Conservation (phyloP, 2,797 vertebrate genomes). For the Coregonus ussuriensis region DNA sequence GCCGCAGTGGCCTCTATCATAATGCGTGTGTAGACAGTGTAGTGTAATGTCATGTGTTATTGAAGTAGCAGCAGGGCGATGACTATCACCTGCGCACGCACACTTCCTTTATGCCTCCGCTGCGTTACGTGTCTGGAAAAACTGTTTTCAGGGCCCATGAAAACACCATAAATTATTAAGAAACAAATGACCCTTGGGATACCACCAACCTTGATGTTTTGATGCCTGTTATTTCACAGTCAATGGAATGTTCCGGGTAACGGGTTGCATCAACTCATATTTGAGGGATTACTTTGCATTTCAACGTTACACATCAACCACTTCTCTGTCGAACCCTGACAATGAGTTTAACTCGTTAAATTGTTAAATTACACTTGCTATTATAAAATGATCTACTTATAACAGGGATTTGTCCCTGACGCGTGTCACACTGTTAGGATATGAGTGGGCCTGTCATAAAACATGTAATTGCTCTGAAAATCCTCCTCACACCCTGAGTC, state of each 20-base stretch:
- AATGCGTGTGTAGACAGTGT: slow-evolving; percentile 48
- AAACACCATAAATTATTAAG: slow-evolving; percentile 82
- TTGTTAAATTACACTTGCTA: not conserved
- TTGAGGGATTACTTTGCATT: slow-evolving; percentile 13
- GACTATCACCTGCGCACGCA: slow-evolving; percentile 71
- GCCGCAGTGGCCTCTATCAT: slow-evolving; percentile 60
- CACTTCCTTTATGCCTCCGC: slow-evolving; percentile 66
- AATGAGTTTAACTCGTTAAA: slow-evolving; percentile 11
- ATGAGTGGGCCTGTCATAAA: slow-evolving; percentile 69
- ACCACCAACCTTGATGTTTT: slow-evolving; percentile 59
- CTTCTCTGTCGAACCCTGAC: slow-evolving; percentile 35
- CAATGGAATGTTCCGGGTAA: slow-evolving; percentile 53
- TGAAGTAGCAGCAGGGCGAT: slow-evolving; percentile 65
- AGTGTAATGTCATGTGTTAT: slow-evolving; percentile 66
- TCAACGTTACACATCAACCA: slow-evolving; percentile 31
- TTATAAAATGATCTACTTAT: slow-evolving; percentile 7
- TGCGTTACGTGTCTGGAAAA: slow-evolving; percentile 76
- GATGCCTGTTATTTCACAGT: slow-evolving; percentile 64
- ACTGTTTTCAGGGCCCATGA: slow-evolving; percentile 73
- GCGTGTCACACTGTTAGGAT: slow-evolving; percentile 58
- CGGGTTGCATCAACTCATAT: slow-evolving; percentile 55
- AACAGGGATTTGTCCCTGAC: slow-evolving; percentile 39
- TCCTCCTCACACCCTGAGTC: slow-evolving; percentile 65
- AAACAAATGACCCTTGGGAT: slow-evolving; percentile 72
- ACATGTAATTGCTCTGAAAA: slow-evolving; percentile 61